Conservation (phyloP, 2,888 invertebrate genomes). For the Dynastes grantii region DNA sequence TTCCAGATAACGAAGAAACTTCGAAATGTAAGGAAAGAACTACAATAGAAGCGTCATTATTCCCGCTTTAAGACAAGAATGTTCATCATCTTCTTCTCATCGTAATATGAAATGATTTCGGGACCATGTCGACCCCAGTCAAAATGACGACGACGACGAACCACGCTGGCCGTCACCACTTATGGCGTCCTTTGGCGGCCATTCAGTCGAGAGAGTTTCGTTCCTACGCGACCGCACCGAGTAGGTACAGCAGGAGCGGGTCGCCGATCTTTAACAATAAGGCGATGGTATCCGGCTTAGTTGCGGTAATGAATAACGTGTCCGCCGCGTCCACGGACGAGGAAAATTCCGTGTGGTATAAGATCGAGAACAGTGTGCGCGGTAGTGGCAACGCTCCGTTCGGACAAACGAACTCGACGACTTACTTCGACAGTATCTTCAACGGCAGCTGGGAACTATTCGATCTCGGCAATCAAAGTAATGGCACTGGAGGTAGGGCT, state of each 20-base stretch:
- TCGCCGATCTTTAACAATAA: conserved; percentile 42
- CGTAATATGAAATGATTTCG: conserved; percentile 32
- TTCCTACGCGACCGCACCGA: conserved; percentile 52
- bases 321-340: conserved; percentile 52
- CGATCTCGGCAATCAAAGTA: conserved; percentile 49
- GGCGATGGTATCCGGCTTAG: conserved; percentile 49
- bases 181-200: conserved; percentile 64
- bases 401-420: conserved; percentile 51
- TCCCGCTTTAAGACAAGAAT: background rate
- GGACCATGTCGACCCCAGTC: conserved; percentile 20
- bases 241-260: conserved; percentile 24
- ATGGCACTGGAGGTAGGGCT: conserved; percentile 50
- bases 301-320: conserved; percentile 48
- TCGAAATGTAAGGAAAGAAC: conserved; percentile 6
- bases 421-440: conserved; percentile 49
- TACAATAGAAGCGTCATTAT: background rate
- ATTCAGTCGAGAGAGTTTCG: conserved; percentile 60
- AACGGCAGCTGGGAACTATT: conserved; percentile 43
- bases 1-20: conserved; percentile 16
- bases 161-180: conserved; percentile 60
- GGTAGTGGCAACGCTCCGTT: conserved; percentile 49
- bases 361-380: conserved; percentile 55
- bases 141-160: conserved; percentile 56
- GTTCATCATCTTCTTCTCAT: background rate
- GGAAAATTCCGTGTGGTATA: conserved; percentile 63